A percentile compares a stretch with the other conserved stretches of the same genome.
Evolutionary conservation across 2,113 vertebrate species (phyloP).

Genomic region (Cromileptes altivelis): DNA sequence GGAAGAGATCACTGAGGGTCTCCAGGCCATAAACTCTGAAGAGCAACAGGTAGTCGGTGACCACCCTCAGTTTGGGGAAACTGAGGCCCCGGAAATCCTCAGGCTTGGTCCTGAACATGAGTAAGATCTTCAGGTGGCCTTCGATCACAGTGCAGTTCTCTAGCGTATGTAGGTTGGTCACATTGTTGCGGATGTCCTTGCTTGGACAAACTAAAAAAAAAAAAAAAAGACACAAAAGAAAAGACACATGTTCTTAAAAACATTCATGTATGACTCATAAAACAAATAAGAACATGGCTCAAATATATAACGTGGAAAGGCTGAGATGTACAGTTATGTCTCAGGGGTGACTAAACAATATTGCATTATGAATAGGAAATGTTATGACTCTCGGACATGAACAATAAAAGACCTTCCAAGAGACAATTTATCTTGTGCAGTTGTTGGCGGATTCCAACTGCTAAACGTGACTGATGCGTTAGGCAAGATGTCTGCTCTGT

Average conservation of each 20-base stretch:
- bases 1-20: constrained; percentile 94
- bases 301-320: background rate
- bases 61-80: constrained; percentile 92
- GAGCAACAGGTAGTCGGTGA: constrained; percentile 95
- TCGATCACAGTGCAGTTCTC: constrained; percentile 97
- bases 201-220: constrained; percentile 89
- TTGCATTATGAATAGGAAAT: background rate
- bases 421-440: constrained; percentile 32
- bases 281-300: background rate
- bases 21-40: constrained; percentile 96
- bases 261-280: background rate
- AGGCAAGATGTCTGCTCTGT: constrained; percentile 52
- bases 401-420: constrained; percentile 9
- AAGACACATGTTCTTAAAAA: constrained; percentile 31
- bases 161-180: constrained; percentile 88
- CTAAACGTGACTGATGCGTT: constrained; percentile 30
- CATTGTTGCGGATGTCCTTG: constrained; percentile 96
- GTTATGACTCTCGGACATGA: constrained; percentile 1
- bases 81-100: constrained; percentile 94
- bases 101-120: constrained; percentile 94
- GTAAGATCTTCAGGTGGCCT: constrained; percentile 94
- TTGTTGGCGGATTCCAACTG: constrained; percentile 20
- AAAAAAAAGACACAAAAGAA: background rate
- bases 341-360: background rate
- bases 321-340: background rate